Base-by-base conservation (phyloP, 2,888 invertebrate genomes). In the Drepana falcataria region DNA sequence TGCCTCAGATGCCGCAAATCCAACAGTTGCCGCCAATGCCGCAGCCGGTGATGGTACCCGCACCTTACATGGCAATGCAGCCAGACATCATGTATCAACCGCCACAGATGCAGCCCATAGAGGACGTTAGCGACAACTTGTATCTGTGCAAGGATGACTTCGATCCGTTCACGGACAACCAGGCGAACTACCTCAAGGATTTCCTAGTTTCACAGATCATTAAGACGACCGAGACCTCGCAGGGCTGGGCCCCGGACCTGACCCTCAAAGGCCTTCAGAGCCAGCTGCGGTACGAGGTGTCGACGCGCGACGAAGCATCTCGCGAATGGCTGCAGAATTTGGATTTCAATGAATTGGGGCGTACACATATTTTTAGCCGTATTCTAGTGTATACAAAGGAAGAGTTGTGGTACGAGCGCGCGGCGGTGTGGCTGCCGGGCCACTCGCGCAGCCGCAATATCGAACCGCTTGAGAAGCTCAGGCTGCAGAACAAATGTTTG, bases 361-460 rank as follows among this genome's bases (percentile, higher is more conserved):
- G 68, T 9, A 44, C 44, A 9, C 44, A 44, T 9, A 44, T 44
- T 9, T 87, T 86, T 62, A 75, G 81, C 56, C 79, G 44, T 9
- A 44, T 87, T 1, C 63, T 89, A 6, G 83, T 86, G 9, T 89
- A 87, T 60, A 84, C 83, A 0, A 80, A 82, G 44, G 88, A 90
- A 60, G 84, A 90, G 64, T 57, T 88, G 57, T 88, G 86, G 87
- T 87, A 81, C 61, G 87, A 90, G 60, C 77, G 90, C 1, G 89
- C 86, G 0, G 88, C 88, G 3, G 76, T 91, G 35, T 89, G 88
- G 87, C 70, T 91, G 35, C 89, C 87, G 2, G 87, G 86, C 4
- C 87, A 88, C 69, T 83, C 85, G 53, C 78, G 75, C 61, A 73
- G 66, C 55, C 71, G 74, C 35, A 73, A 75, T 54, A 68, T 85